Base-by-base conservation (phyloP, 2,888 invertebrate genomes). In the Synanthedon vespiformis region DNA sequence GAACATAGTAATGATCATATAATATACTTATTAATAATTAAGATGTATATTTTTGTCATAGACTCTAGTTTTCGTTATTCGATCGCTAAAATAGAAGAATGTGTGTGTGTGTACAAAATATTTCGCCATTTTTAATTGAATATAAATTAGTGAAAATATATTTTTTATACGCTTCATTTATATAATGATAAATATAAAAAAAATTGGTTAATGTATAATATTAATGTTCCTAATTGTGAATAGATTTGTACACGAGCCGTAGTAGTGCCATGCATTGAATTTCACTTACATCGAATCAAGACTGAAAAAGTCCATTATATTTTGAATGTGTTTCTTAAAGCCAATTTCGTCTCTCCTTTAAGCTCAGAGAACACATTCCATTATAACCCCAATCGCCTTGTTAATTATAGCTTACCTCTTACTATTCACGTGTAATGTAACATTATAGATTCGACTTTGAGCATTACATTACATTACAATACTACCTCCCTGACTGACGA, bases 231-330 rank as follows among this genome's bases (percentile, higher is more conserved):
- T 81, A 79, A 72, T 56, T 65, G 63, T 69, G 56, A 44, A 72
- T 68, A 66, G 71, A 77, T 75, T 16, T 72, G 77, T 76, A 78
- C 70, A 67, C 70, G 61, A 67, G 72, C 63, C 22, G 48, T 16
- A 59, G 61, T 72, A 73, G 82, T 85, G 85, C 85, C 84, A 85
- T 82, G 68, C 69, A 60, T 64, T 61, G 56, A 57, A 67, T 57
- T 71, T 66, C 67, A 66, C 54, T 66, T 61, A 78, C 81, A 83
- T 81, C 80, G 84, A 83, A 75, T 68, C 62, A 80, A 83, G 83
- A 82, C 84, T 83, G 82, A 81, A 57, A 58, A 71, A 70, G 77
- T 77, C 44, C 44, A 13, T 12, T 44, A 44, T 14, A 6, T 44
- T 13, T 14, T 13, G 6, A 44, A 44, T 10, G 34, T 34, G 10